phyloP scores from a whole-genome alignment of 2,888 invertebrate species.

The Phaonia tiefii region DNA sequence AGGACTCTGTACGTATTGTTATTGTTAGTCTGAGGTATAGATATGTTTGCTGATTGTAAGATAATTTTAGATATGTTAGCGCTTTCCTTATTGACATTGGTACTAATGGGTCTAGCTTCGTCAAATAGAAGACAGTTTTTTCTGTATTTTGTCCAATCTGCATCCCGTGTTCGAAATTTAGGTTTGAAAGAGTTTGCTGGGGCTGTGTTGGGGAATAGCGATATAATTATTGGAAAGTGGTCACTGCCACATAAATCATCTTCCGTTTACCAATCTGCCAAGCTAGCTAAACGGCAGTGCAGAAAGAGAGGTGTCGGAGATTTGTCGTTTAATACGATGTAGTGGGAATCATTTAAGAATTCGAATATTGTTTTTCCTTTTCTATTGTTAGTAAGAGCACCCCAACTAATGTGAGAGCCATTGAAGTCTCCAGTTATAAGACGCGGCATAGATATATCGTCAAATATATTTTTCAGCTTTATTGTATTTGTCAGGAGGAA shows the following conservation, averaged over 20 bases:
- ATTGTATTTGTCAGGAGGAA: not conserved
- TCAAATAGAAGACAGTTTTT: not conserved
- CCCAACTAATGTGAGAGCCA: conserved; percentile 40
- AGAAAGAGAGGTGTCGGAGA: too few relatives aligned
- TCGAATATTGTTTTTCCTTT: conserved; percentile 29
- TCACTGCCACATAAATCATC: too few relatives aligned
- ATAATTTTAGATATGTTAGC: conserved; percentile 40
- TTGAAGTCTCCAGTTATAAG: conserved; percentile 53
- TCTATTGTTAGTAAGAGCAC: not conserved
- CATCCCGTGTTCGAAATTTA: conserved; percentile 22
- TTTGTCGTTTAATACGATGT: conserved; percentile 42
- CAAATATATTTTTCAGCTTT: conserved; percentile 38
- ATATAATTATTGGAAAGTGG: too few relatives aligned
- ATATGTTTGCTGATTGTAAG: conserved; percentile 32
- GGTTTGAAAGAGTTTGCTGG: not conserved
- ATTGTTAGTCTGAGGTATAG: conserved; percentile 36
- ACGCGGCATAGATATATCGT: not conserved
- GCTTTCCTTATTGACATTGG: conserved; percentile 46
- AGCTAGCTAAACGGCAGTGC: too few relatives aligned
- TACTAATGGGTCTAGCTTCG: not conserved
- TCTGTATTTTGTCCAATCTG: conserved; percentile 11
- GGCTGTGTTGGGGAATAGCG: not conserved
- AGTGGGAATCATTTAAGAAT: conserved; percentile 30
- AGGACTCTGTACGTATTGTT: not conserved
- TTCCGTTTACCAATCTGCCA: too few relatives aligned